Conservation (phyloP, 1,140 invertebrate genomes). For the Macrostomum lignano region DNA sequence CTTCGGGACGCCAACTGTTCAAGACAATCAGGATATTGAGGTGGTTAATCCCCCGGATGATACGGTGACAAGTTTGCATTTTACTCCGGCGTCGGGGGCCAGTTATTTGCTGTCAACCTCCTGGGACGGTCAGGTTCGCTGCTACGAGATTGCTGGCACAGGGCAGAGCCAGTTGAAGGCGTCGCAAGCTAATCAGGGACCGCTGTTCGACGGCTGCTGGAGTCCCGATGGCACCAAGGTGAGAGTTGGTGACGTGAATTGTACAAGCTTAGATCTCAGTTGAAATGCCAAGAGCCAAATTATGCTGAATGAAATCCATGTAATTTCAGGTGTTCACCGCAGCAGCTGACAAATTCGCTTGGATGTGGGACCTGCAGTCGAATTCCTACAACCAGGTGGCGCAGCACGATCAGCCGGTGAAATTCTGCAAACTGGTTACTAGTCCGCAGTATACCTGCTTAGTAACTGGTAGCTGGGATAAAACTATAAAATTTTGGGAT, state of each 20-base stretch:
- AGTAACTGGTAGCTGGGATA: slow-evolving; percentile 98
- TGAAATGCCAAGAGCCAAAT: too few species aligned
- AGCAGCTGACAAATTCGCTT: slow-evolving; percentile 81
- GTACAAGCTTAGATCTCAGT: too few species aligned
- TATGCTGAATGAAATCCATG: too few species aligned
- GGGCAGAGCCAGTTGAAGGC: slow-evolving; percentile 86
- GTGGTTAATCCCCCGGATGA: slow-evolving; percentile 4
- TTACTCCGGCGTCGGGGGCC: background rate
- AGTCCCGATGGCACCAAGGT: slow-evolving; percentile 73
- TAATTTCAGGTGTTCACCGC: slow-evolving; percentile 96
- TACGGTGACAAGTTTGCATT: slow-evolving; percentile 4
- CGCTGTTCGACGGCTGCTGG: slow-evolving; percentile 78
- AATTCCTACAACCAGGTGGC: slow-evolving; percentile 81
- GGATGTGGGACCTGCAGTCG: slow-evolving; percentile 81
- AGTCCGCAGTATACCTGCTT: slow-evolving; percentile 69
- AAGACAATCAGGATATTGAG: slow-evolving; percentile 2
- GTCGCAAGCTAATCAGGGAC: slow-evolving; percentile 70
- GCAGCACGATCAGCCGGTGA: slow-evolving; percentile 67
- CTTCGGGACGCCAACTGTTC: too few species aligned
- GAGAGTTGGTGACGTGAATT: too few species aligned
- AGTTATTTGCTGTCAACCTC: background rate
- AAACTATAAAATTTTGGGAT: slow-evolving; percentile 95
- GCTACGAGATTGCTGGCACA: slow-evolving; percentile 76
- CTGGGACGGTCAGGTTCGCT: slow-evolving; percentile 36
- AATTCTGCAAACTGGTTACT: slow-evolving; percentile 88